Base-by-base conservation (phyloP, 2,113 vertebrate species). In the Lophura nycthemera region DNA sequence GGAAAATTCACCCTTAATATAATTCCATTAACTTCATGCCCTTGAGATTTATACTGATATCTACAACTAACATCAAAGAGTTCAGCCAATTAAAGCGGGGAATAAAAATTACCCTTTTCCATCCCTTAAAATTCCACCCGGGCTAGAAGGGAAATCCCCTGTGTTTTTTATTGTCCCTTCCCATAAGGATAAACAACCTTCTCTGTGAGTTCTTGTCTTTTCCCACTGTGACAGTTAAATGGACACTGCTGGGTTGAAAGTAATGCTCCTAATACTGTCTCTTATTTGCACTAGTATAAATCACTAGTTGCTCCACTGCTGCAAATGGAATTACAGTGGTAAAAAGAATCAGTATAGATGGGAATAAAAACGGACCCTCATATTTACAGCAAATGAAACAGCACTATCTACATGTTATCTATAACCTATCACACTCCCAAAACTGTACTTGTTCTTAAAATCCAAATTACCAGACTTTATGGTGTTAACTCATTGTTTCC, bases 161-260 rank as follows among this genome's bases (percentile, higher is more conserved):
- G 79, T 85, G 72, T 84, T 77, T 95, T 96, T 96, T 96, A 96
- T 93, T 96, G 96, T 94, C 85, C 84, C 79, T 85, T 95, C 50
- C 91, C 78, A 86, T 91, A 95, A 96, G 92, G 71, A 95, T 93
- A 95, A 96, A 96, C 87, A 96, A 50, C 50, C 45, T 92, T 93
- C 45, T 89, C 50, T 96, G 75, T 92, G 81, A 92, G 75, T 72
- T 95, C 95, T 94, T 87, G 60, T 91, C 87, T 93, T 92, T 93
- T 88, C 94, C 87, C 75, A 95, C 85, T 93, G 89, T 96, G 94
- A 95, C 87, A 91, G 65, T 64, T 93, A 95, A 96, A 96, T 85
- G 92, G 89, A 95, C 84, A 86, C 96, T 93, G 93, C 89, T 96
- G 94, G 82, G 87, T 81, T 96, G 89, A 96, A 96, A 96, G 96